Percentiles rank a stretch among this genome's conserved stretches.
These are phyloP conservation scores for Hypena proboscidalis DNA, from an alignment of 2,888 invertebrate genomes.

Conservation along the genomic window DNA sequence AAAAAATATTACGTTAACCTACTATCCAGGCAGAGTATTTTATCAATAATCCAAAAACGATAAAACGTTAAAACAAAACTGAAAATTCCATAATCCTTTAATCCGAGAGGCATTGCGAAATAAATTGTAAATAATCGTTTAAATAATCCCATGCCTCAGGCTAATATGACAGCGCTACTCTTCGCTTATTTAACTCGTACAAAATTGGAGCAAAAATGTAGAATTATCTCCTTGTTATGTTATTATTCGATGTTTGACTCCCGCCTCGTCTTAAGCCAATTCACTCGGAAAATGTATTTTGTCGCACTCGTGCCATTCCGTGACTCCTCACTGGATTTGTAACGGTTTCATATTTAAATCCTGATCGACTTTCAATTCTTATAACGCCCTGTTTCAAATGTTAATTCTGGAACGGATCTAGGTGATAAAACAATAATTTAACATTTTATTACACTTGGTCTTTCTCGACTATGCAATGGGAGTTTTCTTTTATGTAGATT, in stretches of 20 bases:
- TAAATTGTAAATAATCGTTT: slow-evolving; percentile 23
- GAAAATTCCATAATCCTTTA: too few relatives aligned
- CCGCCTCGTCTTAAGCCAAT: slow-evolving; percentile 37
- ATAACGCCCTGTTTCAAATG: slow-evolving; percentile 9
- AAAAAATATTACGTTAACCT: too few relatives aligned
- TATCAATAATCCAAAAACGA: too few relatives aligned
- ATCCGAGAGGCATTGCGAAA: too few relatives aligned
- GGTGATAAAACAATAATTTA: too few relatives aligned
- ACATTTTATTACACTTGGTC: too few relatives aligned
- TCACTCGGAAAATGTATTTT: slow-evolving; percentile 49
- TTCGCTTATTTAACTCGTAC: slow-evolving; percentile 49
- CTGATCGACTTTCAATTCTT: slow-evolving; percentile 24
- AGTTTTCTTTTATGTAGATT: too few relatives aligned
- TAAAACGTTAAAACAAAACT: too few relatives aligned
- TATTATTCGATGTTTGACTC: slow-evolving; percentile 52
- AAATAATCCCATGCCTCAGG: slow-evolving; percentile 34
- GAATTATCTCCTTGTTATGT: slow-evolving; percentile 51
- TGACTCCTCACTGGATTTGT: slow-evolving; percentile 36
- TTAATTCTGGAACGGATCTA: slow-evolving; percentile 3
- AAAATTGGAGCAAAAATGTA: slow-evolving; percentile 52
- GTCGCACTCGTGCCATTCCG: slow-evolving; percentile 35
- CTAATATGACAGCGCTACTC: slow-evolving; percentile 43
- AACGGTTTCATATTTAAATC: slow-evolving; percentile 36
- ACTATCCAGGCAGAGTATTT: too few relatives aligned
- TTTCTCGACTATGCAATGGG: too few relatives aligned